phyloP scores from a whole-genome alignment of 1,140 invertebrate genomes.

The Holotrichia oblita region DNA sequence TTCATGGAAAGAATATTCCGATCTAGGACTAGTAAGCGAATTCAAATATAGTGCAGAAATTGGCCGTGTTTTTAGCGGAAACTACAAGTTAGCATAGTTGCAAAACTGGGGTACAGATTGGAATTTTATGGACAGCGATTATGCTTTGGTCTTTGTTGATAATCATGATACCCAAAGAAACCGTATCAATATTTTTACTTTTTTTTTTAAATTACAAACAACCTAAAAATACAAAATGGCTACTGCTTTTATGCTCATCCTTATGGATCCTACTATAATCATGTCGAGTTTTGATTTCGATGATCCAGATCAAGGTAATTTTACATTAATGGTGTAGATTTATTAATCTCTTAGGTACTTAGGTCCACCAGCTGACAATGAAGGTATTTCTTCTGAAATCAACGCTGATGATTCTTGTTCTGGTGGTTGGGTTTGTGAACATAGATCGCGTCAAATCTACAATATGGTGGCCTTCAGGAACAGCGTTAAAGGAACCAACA shows the following conservation, averaged over 20 bases:
- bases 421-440: no score
- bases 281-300: slow-evolving; percentile 80
- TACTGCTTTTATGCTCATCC: slow-evolving; percentile 84
- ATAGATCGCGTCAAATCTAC: no score
- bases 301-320: no score
- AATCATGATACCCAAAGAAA: slow-evolving; percentile 66
- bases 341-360: no score
- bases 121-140: slow-evolving; percentile 63
- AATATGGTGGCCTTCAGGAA: no score
- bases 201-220: slow-evolving; percentile 68
- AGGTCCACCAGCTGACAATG: no score
- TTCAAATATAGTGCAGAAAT: slow-evolving; percentile 73
- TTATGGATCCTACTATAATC: slow-evolving; percentile 74
- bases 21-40: slow-evolving; percentile 76
- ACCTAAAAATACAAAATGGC: slow-evolving; percentile 74
- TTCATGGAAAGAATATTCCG: slow-evolving; percentile 70
- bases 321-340: no score
- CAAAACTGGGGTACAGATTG: slow-evolving; percentile 62
- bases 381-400: no score
- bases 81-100: slow-evolving; percentile 58
- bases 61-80: slow-evolving; percentile 65
- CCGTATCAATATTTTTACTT: slow-evolving; percentile 60
- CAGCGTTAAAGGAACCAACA: no score
- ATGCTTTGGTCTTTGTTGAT: slow-evolving; percentile 71
- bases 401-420: no score